Base-by-base conservation (phyloP, 2,797 vertebrate species). In the Megaceryle alcyon region DNA sequence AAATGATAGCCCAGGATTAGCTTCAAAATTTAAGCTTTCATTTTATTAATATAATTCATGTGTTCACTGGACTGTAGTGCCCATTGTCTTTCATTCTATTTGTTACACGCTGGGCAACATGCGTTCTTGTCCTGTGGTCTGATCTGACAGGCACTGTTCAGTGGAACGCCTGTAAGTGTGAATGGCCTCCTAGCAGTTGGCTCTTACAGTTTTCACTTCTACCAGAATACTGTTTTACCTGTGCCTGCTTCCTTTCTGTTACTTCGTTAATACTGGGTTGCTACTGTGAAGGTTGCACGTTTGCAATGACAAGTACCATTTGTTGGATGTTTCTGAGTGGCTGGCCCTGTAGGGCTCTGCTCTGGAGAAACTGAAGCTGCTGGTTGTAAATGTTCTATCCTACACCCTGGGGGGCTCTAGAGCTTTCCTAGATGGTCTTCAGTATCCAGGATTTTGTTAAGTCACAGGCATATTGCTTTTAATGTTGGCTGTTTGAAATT, bases 1-100 rank as follows among this genome's bases (percentile, higher is more conserved):
- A 98, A 98, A 98, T 96, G 97, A 97, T 97, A 97, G 97, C 90
- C 94, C 94, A 96, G 96, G 97, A 98, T 98, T 98, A 97, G 96
- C 95, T 97, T 97, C 88, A 96, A 97, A 97, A 96, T 95, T 93
- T 97, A 96, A 96, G 95, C 90, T 95, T 98, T 97, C 97, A 86
- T 93, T 97, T 97, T 98, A 94, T 97, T 97, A 97, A 95, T 97
- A 91, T 96, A 96, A 97, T 97, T 90, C 93, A 85, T 89, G 86
- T 96, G 33, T 96, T 97, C 69, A 26, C 86, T 78, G 85, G 92
- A 90, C 92, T 94, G 3, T 60, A 46, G 68, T 78, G 78, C 86
- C 91, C 78, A 35, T 91, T 91, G 94, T 73, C 75, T 91, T 64
- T 70, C 57, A 12, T 92, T 77, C 56, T 85, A 31, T 75, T 92